Percentiles rank a stretch among this genome's conserved stretches.
These are phyloP conservation scores for Phthorimaea operculella DNA, from an alignment of 1,140 invertebrate species.

Conservation along the genomic window DNA sequence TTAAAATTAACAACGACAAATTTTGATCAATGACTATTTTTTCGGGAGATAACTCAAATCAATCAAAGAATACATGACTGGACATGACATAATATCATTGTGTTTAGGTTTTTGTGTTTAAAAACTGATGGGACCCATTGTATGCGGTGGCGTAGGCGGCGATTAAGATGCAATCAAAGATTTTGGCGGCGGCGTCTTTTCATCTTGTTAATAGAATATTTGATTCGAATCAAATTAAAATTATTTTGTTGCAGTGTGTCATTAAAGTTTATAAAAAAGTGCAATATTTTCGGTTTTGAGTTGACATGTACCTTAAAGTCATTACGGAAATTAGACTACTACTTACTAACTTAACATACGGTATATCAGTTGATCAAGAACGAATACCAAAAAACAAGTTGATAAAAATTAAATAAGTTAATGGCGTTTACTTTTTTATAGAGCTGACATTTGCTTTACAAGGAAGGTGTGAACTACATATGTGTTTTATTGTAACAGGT, in stretches of 20 bases:
- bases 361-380: too few relatives aligned
- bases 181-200: constrained; percentile 39
- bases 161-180: constrained; percentile 49
- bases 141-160: constrained; percentile 36
- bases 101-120: constrained; percentile 35
- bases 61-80: constrained; percentile 32
- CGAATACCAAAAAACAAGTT: too few relatives aligned
- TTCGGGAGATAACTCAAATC: constrained; percentile 30
- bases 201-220: constrained; percentile 24
- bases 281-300: too few relatives aligned
- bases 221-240: constrained; percentile 1
- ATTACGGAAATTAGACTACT: too few relatives aligned
- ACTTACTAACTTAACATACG: too few relatives aligned
- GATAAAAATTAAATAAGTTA: too few relatives aligned
- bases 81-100: constrained; percentile 53
- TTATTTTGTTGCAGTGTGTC: neutral
- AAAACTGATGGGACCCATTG: constrained; percentile 35
- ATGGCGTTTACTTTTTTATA: too few relatives aligned
- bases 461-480: too few relatives aligned
- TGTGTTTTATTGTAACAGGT: too few relatives aligned
- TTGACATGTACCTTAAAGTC: too few relatives aligned
- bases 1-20: neutral
- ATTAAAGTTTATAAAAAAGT: neutral
- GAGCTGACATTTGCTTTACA: too few relatives aligned
- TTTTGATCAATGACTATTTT: neutral